These are phyloP conservation scores for Cydia splendana DNA, from an alignment of 1,140 invertebrate genomes.

Conservation along the genomic window DNA sequence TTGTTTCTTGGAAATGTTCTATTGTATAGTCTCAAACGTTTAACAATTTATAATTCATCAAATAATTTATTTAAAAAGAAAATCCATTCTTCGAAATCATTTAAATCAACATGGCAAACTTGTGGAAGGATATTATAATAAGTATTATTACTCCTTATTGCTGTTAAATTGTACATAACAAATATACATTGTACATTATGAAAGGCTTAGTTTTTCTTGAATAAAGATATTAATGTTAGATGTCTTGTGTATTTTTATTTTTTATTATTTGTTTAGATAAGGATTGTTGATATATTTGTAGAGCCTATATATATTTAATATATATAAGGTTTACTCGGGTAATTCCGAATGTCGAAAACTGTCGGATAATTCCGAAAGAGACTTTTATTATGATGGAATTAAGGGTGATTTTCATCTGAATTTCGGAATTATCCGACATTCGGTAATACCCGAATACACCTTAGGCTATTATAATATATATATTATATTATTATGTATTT, in stretches of 20 bases:
- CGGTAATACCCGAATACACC: no score
- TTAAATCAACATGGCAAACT: slow-evolving; percentile 34
- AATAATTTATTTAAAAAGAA: background rate
- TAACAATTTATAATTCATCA: background rate
- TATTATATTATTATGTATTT: no score
- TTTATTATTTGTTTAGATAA: background rate
- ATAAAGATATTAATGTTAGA: slow-evolving; percentile 70
- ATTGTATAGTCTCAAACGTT: background rate
- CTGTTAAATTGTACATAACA: slow-evolving; percentile 59
- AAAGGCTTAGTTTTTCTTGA: slow-evolving; percentile 70
- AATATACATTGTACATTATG: slow-evolving; percentile 66
- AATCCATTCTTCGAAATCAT: slow-evolving; percentile 33
- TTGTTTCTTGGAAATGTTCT: slow-evolving; percentile 33
- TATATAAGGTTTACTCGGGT: no score
- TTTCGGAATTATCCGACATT: no score
- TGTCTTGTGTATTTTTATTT: slow-evolving; percentile 37
- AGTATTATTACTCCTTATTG: slow-evolving; percentile 22
- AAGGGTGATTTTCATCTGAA: no score
- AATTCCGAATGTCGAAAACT: no score
- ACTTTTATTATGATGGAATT: no score
- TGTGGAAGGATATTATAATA: slow-evolving; percentile 44
- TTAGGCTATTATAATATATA: no score
- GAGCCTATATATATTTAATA: no score
- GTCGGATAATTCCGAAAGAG: no score
- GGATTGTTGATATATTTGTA: no score